Conservation (phyloP, 2,113 vertebrate genomes). For the Arothron firmamentum region DNA sequence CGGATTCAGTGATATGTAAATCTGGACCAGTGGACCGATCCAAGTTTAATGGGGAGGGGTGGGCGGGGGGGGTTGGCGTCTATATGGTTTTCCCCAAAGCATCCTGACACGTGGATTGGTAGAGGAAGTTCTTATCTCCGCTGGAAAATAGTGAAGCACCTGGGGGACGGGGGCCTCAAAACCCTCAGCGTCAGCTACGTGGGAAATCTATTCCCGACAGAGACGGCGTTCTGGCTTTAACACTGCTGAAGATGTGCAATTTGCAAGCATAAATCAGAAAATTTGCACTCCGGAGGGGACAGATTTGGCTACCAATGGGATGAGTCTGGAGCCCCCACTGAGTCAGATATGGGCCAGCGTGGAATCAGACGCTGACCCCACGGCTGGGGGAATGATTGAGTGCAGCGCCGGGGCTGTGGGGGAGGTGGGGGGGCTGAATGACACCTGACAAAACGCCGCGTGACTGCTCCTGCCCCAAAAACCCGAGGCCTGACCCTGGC, state of each 20-base stretch:
- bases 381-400: slow-evolving; percentile 66
- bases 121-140: slow-evolving; percentile 47
- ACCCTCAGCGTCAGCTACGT: slow-evolving; percentile 50
- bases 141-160: slow-evolving; percentile 40
- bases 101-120: slow-evolving; percentile 43
- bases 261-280: slow-evolving; percentile 69
- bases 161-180: slow-evolving; percentile 40
- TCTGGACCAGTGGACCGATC: slow-evolving; percentile 52
- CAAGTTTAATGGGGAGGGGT: slow-evolving; percentile 51
- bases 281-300: slow-evolving; percentile 66
- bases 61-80: slow-evolving; percentile 50
- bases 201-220: slow-evolving; percentile 70
- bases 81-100: slow-evolving; percentile 39
- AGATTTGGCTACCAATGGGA: slow-evolving; percentile 68
- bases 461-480: slow-evolving; percentile 45
- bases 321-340: slow-evolving; percentile 65
- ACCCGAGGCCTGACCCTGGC: slow-evolving; percentile 43
- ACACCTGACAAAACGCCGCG: slow-evolving; percentile 55
- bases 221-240: slow-evolving; percentile 66
- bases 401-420: slow-evolving; percentile 46
- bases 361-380: slow-evolving; percentile 61
- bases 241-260: slow-evolving; percentile 62
- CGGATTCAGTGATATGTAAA: slow-evolving; percentile 62
- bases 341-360: slow-evolving; percentile 59
- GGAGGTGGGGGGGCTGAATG: slow-evolving; percentile 40